Conservation (phyloP, 2,113 vertebrate species). For the Oxyura jamaicensis region DNA sequence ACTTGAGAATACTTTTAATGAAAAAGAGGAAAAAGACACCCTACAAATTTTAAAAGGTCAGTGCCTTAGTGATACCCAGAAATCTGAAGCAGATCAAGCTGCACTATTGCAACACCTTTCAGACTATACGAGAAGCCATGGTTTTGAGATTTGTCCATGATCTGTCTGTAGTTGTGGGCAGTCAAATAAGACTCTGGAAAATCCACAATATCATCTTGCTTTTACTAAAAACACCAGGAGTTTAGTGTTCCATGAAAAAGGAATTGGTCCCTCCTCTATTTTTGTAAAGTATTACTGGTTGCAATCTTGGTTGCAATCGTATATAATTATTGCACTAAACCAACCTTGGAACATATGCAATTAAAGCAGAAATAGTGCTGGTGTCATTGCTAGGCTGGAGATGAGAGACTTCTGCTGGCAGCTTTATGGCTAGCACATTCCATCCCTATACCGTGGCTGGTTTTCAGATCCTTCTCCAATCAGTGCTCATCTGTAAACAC, state of each 20-base stretch:
- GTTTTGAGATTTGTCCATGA: background rate
- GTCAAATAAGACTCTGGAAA: background rate
- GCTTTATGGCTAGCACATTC: background rate
- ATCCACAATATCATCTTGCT: background rate
- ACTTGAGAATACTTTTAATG: background rate
- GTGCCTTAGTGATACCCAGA: background rate
- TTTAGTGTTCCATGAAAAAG: background rate
- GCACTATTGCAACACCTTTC: rapidly evolving
- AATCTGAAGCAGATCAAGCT: background rate
- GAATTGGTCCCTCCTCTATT: background rate
- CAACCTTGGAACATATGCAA: background rate
- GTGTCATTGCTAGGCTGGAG: background rate
- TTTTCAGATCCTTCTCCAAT: background rate
- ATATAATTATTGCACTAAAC: conserved; percentile 4
- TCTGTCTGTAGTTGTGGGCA: background rate
- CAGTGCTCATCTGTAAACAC: background rate
- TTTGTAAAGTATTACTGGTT: background rate
- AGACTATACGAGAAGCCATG: background rate
- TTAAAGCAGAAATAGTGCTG: conserved; percentile 40
- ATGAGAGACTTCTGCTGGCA: conserved; percentile 17
- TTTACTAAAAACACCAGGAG: background rate
- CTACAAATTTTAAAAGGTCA: background rate
- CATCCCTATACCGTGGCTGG: background rate
- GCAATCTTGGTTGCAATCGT: background rate
- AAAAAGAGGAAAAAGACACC: background rate